Conservation (phyloP, 2,888 invertebrate species). For the Dryobotodes eremita region DNA sequence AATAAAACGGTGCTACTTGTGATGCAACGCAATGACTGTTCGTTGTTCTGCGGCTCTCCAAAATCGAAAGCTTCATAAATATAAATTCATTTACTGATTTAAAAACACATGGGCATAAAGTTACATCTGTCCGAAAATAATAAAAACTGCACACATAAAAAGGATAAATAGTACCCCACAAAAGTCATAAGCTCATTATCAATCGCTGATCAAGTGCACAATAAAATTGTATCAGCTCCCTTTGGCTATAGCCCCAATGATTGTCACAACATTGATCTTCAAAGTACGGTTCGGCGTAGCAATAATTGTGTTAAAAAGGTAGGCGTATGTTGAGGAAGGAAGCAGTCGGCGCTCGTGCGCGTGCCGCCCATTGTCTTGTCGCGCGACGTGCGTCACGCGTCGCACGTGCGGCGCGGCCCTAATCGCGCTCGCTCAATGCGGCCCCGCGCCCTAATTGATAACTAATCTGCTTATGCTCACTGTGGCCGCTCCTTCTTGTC, state of each 20-base stretch:
- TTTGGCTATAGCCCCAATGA: conserved; percentile 52
- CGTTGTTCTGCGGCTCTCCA: background rate
- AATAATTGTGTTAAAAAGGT: conserved; percentile 78
- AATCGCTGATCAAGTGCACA: conserved; percentile 37
- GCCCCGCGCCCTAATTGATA: conserved; percentile 68
- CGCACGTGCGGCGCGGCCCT: conserved; percentile 40
- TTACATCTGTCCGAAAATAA: conserved; percentile 7
- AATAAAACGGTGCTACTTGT: background rate
- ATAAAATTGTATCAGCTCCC: conserved; percentile 33
- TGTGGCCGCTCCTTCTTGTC: conserved; percentile 28
- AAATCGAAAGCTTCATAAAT: conserved; percentile 17
- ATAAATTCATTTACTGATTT: background rate
- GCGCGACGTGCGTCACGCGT: conserved; percentile 39
- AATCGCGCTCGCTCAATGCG: conserved; percentile 38
- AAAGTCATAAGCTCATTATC: conserved; percentile 40
- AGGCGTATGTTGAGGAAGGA: conserved; percentile 76
- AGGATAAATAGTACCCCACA: conserved; percentile 25
- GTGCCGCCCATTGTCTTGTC: conserved; percentile 57
- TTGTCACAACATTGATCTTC: conserved; percentile 70
- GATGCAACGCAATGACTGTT: conserved; percentile 9
- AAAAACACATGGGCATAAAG: background rate
- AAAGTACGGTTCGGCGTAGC: conserved; percentile 61
- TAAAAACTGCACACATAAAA: conserved; percentile 5
- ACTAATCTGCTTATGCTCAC: conserved; percentile 73
- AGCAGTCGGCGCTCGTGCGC: conserved; percentile 66